Conservation (phyloP, 2,888 invertebrate species). For the Acleris emargana region DNA sequence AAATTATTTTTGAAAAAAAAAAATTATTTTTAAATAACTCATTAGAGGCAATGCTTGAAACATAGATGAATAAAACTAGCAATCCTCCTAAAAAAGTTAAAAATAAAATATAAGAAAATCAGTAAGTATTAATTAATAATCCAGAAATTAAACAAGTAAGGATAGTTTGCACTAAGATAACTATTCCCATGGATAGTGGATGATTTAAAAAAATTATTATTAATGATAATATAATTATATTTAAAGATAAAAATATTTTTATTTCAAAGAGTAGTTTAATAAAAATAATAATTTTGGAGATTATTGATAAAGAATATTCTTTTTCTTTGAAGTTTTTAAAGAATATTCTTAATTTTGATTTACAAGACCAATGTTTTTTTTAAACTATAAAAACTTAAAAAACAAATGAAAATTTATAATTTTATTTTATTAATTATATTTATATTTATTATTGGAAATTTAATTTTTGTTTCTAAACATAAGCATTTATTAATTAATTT, state of each 20-base stretch:
- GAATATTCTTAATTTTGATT: constrained; percentile 83
- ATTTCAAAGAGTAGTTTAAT: constrained; percentile 85
- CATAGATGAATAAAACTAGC: constrained; percentile 86
- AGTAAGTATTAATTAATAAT: constrained; percentile 77
- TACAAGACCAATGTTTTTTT: constrained; percentile 88
- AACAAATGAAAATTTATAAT: constrained; percentile 72
- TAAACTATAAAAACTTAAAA: constrained; percentile 84
- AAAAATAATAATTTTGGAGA: constrained; percentile 89
- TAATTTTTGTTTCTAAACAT: constrained; percentile 81
- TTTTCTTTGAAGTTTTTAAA: constrained; percentile 86
- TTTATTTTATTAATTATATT: constrained; percentile 68
- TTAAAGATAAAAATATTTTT: constrained; percentile 64
- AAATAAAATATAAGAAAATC: constrained; percentile 86
- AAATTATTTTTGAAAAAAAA: constrained; percentile 51
- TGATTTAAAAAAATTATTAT: constrained; percentile 67
- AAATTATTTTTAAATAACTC: constrained; percentile 76
- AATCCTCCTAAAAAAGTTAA: constrained; percentile 86
- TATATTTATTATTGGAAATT: constrained; percentile 77
- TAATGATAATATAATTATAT: constrained; percentile 62
- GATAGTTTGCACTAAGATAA: constrained; percentile 80
- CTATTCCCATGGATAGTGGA: constrained; percentile 81
- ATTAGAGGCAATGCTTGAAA: constrained; percentile 85
- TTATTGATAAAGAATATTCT: constrained; percentile 83
- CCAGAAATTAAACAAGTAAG: constrained; percentile 73
- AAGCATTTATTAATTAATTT: constrained; percentile 85